Percentiles rank a stretch among this genome's conserved stretches.
These are phyloP conservation scores for Cerastis leucographa DNA, from an alignment of 2,888 invertebrate species.

Conservation along the genomic window DNA sequence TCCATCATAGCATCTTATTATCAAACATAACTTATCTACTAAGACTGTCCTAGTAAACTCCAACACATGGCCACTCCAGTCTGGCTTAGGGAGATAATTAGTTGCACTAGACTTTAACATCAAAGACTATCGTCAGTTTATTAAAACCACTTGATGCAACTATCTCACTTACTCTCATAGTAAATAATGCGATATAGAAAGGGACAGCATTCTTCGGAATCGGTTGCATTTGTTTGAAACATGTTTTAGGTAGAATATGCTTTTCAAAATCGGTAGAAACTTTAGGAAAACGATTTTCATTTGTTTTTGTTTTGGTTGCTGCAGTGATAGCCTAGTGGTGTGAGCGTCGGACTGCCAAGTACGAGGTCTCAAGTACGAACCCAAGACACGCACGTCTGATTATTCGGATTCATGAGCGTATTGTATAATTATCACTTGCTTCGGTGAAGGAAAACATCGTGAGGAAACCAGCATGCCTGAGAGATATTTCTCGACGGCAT, in stretches of 20 bases:
- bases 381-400: too few species aligned
- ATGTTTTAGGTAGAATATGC: not conserved
- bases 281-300: not conserved
- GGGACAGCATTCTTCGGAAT: not conserved
- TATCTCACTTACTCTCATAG: constrained; percentile 31
- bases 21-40: not conserved
- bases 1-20: not conserved
- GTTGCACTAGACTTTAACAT: constrained; percentile 52
- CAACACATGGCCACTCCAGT: constrained; percentile 37
- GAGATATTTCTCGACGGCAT: too few species aligned
- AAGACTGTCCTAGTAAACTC: constrained; percentile 35
- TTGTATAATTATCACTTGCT: too few species aligned
- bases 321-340: too few species aligned
- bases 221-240: not conserved
- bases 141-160: constrained; percentile 38
- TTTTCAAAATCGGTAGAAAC: not conserved
- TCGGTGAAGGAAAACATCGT: too few species aligned
- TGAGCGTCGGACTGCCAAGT: too few species aligned
- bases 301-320: too few species aligned
- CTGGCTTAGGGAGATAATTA: constrained; percentile 51
- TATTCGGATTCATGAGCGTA: too few species aligned
- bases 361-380: too few species aligned
- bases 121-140: constrained; percentile 42
- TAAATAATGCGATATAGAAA: constrained; percentile 13
- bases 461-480: too few species aligned